Evolutionary conservation across 2,888 invertebrate genomes (phyloP).

Genomic region (Pristionchus fissidentatus): DNA sequence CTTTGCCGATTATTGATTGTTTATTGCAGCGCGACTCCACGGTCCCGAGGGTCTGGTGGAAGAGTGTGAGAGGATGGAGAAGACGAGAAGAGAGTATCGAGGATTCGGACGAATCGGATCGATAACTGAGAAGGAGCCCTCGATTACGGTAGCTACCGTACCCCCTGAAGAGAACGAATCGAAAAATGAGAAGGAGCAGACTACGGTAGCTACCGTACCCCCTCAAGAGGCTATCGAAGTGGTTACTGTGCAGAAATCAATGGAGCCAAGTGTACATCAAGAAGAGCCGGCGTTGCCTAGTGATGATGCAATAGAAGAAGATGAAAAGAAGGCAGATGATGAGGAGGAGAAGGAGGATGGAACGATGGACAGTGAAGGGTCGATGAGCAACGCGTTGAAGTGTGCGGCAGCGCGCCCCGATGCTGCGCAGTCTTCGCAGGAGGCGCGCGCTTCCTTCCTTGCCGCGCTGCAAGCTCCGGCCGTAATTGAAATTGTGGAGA

Average conservation of each 20-base stretch:
- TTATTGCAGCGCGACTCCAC: constrained; percentile 21
- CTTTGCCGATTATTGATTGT: background rate
- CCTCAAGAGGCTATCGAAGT: too few species aligned
- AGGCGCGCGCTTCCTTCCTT: background rate
- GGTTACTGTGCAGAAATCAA: too few species aligned
- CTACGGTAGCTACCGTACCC: background rate
- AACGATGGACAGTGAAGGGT: constrained; percentile 19
- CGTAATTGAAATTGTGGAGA: background rate
- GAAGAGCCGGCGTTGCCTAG: constrained; percentile 21
- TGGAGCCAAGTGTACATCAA: background rate
- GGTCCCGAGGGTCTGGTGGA: constrained; percentile 39
- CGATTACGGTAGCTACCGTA: constrained; percentile 32
- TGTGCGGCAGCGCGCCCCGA: too few species aligned
- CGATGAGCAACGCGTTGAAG: constrained; percentile 18
- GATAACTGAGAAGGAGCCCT: constrained; percentile 1
- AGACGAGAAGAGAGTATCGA: background rate
- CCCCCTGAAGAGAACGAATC: too few species aligned
- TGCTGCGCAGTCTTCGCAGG: too few species aligned
- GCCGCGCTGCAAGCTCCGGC: constrained; percentile 24
- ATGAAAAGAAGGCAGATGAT: background rate
- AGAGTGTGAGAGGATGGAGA: constrained; percentile 4
- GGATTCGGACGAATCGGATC: constrained; percentile 3
- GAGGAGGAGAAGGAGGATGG: background rate
- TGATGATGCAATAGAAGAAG: constrained; percentile 21
- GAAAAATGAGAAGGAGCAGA: too few species aligned